Percentiles rank a stretch among this genome's conserved stretches.
Evolutionary conservation across 2,888 invertebrate species (phyloP).

Genomic region (Gonocerus acuteangulatus): DNA sequence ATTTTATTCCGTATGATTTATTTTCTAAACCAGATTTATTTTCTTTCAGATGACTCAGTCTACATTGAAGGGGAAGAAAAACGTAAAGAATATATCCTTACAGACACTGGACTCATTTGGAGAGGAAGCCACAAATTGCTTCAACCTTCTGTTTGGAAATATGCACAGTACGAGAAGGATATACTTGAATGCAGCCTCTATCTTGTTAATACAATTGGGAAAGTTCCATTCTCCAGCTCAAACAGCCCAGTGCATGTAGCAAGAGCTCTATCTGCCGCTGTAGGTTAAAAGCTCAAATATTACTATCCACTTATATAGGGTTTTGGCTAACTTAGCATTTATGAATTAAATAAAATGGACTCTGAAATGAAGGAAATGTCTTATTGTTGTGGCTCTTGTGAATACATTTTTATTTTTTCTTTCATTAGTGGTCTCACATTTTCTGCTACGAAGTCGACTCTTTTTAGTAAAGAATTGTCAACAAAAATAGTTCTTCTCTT

Average conservation of each 20-base stretch:
- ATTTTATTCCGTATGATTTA: too few species aligned
- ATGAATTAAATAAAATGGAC: too few species aligned
- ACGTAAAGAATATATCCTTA: conserved; percentile 75
- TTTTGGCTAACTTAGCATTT: too few species aligned
- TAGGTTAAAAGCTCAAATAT: conserved; percentile 43
- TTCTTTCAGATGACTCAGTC: conserved; percentile 51
- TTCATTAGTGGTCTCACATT: not conserved
- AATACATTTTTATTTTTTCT: too few species aligned
- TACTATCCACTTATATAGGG: too few species aligned
- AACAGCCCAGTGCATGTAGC: conserved; percentile 69
- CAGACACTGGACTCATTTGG: conserved; percentile 84
- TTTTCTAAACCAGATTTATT: too few species aligned
- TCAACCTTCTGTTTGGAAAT: conserved; percentile 82
- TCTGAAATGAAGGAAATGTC: too few species aligned
- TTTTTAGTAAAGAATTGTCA: conserved; percentile 7
- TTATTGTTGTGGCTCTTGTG: too few species aligned
- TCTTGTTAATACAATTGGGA: conserved; percentile 63
- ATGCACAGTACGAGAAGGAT: conserved; percentile 78
- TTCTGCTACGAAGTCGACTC: not conserved
- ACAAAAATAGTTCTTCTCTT: not conserved
- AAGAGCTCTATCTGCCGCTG: conserved; percentile 77
- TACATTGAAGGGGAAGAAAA: conserved; percentile 59
- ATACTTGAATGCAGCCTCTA: conserved; percentile 72
- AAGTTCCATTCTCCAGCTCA: conserved; percentile 57
- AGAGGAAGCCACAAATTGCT: conserved; percentile 78